Evolutionary conservation across 2,888 invertebrate genomes (phyloP).

Genomic region (Choristoneura rosaceana): DNA sequence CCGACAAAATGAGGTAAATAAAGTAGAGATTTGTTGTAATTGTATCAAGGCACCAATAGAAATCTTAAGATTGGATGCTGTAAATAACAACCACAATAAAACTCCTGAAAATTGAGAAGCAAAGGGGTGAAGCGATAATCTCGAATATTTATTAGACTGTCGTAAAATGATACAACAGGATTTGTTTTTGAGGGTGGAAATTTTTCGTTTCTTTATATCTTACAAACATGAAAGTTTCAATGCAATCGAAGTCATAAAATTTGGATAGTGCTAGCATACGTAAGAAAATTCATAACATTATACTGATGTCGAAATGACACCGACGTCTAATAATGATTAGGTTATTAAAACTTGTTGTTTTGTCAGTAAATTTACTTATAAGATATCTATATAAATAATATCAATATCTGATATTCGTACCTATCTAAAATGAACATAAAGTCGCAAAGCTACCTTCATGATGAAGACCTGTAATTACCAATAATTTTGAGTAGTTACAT

Average conservation of each 20-base stretch:
- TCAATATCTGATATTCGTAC: no score
- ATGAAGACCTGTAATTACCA: no score
- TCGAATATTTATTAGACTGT: conserved; percentile 1
- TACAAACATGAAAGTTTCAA: not conserved
- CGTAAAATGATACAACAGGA: conserved; percentile 4
- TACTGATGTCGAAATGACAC: no score
- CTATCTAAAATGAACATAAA: no score
- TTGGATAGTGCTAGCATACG: not conserved
- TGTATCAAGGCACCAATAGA: not conserved
- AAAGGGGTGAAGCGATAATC: not conserved
- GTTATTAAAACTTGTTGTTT: no score
- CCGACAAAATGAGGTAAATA: conserved; percentile 28
- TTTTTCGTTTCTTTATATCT: not conserved
- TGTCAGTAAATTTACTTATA: no score
- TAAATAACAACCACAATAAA: not conserved
- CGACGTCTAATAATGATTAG: not conserved
- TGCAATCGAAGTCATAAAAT: not conserved
- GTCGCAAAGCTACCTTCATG: no score
- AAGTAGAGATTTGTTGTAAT: conserved; percentile 1
- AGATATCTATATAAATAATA: no score
- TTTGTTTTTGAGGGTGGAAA: not conserved
- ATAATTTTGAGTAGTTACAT: no score
- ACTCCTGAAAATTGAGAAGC: not conserved
- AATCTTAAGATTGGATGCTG: not conserved
- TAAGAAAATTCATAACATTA: not conserved